Evolutionary conservation across 2,797 vertebrate genomes (phyloP).

Genomic region (Silurus aristotelis): DNA sequence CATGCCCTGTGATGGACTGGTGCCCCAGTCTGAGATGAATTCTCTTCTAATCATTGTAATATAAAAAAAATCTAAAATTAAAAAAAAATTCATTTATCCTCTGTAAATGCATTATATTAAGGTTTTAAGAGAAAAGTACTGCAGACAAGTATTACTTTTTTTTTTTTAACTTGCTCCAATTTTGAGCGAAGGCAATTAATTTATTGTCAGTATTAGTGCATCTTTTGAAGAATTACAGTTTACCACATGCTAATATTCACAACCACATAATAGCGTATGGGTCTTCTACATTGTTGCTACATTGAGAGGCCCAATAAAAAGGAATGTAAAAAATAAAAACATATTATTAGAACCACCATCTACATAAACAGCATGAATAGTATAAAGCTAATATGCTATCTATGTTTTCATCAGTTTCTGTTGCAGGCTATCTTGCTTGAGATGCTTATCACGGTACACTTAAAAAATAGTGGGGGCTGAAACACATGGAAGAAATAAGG

Average conservation of each 20-base stretch:
- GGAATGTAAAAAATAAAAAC: not conserved
- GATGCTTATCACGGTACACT: not conserved
- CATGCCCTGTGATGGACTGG: not conserved
- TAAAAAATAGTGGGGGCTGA: not conserved
- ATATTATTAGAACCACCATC: no score
- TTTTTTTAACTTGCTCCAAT: not conserved
- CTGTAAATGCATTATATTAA: not conserved
- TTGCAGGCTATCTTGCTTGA: not conserved
- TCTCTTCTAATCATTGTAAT: not conserved
- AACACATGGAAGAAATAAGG: not conserved
- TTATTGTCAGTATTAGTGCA: not conserved
- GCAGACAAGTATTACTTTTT: not conserved
- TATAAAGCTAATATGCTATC: not conserved
- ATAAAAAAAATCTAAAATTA: no score
- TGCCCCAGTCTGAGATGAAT: not conserved
- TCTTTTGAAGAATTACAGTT: not conserved
- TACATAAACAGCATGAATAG: not conserved
- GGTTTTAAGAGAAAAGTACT: not conserved
- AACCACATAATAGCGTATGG: not conserved
- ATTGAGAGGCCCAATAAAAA: not conserved
- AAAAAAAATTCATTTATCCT: not conserved
- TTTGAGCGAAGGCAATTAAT: not conserved
- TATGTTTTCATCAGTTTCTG: not conserved
- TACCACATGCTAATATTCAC: constrained; percentile 8
- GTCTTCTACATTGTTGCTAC: not conserved